phyloP scores from a whole-genome alignment of 1,140 invertebrate genomes.

The Dreissena rostriformis region DNA sequence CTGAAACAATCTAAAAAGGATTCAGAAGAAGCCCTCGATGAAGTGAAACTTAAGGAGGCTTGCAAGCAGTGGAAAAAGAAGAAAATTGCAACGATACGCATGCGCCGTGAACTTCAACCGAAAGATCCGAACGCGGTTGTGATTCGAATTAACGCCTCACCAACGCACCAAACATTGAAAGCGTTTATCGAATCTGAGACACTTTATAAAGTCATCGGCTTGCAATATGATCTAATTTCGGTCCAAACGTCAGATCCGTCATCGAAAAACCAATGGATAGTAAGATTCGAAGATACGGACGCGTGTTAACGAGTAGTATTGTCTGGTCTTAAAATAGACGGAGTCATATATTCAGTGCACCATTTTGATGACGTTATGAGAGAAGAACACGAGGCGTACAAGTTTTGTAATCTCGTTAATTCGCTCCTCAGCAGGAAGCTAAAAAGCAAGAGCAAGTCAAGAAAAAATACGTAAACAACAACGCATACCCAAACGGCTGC shows the following conservation, averaged over 20 bases:
- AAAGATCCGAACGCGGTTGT: slow-evolving; percentile 24
- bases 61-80: slow-evolving; percentile 50
- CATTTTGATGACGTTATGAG: slow-evolving; percentile 51
- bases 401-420: slow-evolving; percentile 45
- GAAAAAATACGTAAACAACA: too few relatives aligned
- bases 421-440: too few relatives aligned
- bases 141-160: slow-evolving; percentile 1
- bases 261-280: slow-evolving; percentile 42
- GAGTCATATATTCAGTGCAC: background rate
- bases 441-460: too few relatives aligned
- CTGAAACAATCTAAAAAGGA: background rate
- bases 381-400: slow-evolving; percentile 45
- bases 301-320: slow-evolving; percentile 12
- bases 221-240: slow-evolving; percentile 47
- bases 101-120: slow-evolving; percentile 41
- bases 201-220: background rate
- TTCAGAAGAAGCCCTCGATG: background rate
- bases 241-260: slow-evolving; percentile 19
- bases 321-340: slow-evolving; percentile 26
- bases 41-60: slow-evolving; percentile 32
- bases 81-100: slow-evolving; percentile 33
- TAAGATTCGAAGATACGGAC: slow-evolving; percentile 22
- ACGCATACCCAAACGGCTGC: too few relatives aligned
- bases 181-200: slow-evolving; percentile 18
- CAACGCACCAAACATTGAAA: slow-evolving; percentile 41